These are phyloP conservation scores for Orius insidiosus DNA, from an alignment of 1,140 invertebrate species.

Conservation along the genomic window DNA sequence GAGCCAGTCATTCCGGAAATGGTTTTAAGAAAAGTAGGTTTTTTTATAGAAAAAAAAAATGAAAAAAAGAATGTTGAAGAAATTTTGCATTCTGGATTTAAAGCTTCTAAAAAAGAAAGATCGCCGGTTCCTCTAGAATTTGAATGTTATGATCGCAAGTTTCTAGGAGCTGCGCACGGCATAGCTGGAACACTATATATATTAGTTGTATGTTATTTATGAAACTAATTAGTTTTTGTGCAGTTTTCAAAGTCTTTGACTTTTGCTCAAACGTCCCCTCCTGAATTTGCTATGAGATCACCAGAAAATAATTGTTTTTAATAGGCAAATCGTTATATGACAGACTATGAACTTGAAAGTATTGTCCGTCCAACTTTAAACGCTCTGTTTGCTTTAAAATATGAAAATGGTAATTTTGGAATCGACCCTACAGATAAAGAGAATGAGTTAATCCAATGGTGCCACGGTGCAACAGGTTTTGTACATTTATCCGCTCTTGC, in stretches of 20 bases:
- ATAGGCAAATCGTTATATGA: too few relatives aligned
- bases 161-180: constrained; percentile 43
- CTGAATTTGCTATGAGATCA: not conserved
- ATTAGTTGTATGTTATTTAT: not conserved
- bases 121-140: constrained; percentile 31
- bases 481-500: constrained; percentile 34
- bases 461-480: constrained; percentile 47
- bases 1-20: too few relatives aligned
- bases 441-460: constrained; percentile 48
- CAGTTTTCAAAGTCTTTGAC: too few relatives aligned
- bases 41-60: too few relatives aligned
- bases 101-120: too few relatives aligned
- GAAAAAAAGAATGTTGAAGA: too few relatives aligned
- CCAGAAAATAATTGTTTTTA: not conserved
- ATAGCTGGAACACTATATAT: constrained; percentile 37
- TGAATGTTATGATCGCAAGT: constrained; percentile 38
- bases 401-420: constrained; percentile 30
- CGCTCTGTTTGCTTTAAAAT: constrained; percentile 21
- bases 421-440: constrained; percentile 33
- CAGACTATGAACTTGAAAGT: too few relatives aligned
- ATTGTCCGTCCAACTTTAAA: constrained; percentile 16
- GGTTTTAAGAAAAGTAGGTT: not conserved
- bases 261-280: too few relatives aligned
- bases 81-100: too few relatives aligned
- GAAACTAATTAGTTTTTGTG: too few relatives aligned